Conservation (phyloP, 2,888 invertebrate genomes). For the Dorcus hopei region DNA sequence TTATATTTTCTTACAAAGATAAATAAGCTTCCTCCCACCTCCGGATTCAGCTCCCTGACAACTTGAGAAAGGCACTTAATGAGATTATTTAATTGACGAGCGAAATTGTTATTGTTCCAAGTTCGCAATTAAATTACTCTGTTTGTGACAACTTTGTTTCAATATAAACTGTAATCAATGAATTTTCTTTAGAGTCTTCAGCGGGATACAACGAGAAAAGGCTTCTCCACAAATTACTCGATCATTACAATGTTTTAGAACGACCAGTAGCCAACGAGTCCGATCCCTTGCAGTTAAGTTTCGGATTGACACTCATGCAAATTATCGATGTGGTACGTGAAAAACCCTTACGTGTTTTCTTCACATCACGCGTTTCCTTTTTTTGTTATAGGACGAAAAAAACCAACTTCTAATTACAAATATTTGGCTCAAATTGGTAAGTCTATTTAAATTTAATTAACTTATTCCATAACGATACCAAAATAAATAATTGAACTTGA, state of each 20-base stretch:
- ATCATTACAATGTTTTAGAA: constrained; percentile 92
- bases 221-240: constrained; percentile 85
- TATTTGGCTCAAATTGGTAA: constrained; percentile 95
- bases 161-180: no score
- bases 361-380: neutral
- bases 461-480: no score
- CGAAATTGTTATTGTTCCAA: no score
- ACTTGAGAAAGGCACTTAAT: no score
- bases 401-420: constrained; percentile 95
- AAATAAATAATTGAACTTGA: no score
- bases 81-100: no score
- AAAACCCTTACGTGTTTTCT: neutral
- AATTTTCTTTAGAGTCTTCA: constrained; percentile 62
- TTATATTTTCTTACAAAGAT: no score
- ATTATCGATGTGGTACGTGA: constrained; percentile 93
- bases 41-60: no score
- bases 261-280: constrained; percentile 94
- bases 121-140: no score
- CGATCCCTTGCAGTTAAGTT: constrained; percentile 91
- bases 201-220: constrained; percentile 91
- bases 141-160: no score
- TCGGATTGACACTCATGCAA: constrained; percentile 96
- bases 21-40: no score
- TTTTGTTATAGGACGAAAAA: constrained; percentile 83
- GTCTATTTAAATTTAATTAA: constrained; percentile 44